These are phyloP conservation scores for Marcusenius ussheri DNA, from an alignment of 2,113 vertebrate species.

Conservation along the genomic window DNA sequence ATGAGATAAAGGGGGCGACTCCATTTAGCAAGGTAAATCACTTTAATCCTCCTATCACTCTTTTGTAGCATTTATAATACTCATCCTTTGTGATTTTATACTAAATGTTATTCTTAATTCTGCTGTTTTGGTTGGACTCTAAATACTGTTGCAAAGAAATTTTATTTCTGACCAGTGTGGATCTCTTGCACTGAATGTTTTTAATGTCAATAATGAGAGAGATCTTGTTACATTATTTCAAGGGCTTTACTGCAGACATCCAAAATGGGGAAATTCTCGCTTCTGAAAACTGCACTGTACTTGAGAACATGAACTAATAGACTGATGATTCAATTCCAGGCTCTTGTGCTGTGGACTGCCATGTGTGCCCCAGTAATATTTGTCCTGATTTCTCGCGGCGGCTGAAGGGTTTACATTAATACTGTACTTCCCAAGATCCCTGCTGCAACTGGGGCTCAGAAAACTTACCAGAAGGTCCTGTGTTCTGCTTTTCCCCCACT, in stretches of 20 bases:
- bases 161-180: neutral
- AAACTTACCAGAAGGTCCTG: neutral
- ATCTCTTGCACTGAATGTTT: neutral
- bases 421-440: neutral
- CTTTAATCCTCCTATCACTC: neutral
- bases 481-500: neutral
- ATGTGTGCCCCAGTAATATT: neutral
- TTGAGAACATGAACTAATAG: neutral
- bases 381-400: neutral
- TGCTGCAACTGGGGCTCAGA: neutral
- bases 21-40: constrained; percentile 10
- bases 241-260: neutral
- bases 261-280: neutral
- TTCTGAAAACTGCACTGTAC: neutral
- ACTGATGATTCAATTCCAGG: neutral
- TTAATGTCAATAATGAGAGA: neutral
- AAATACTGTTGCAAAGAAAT: neutral
- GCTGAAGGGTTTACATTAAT: neutral
- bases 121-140: neutral
- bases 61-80: neutral
- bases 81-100: neutral
- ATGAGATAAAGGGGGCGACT: constrained; percentile 47
- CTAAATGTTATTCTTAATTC: neutral
- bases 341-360: neutral
- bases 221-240: neutral